Evolutionary conservation across 2,113 vertebrate species (phyloP).

Genomic region (Pelodiscus sinensis): DNA sequence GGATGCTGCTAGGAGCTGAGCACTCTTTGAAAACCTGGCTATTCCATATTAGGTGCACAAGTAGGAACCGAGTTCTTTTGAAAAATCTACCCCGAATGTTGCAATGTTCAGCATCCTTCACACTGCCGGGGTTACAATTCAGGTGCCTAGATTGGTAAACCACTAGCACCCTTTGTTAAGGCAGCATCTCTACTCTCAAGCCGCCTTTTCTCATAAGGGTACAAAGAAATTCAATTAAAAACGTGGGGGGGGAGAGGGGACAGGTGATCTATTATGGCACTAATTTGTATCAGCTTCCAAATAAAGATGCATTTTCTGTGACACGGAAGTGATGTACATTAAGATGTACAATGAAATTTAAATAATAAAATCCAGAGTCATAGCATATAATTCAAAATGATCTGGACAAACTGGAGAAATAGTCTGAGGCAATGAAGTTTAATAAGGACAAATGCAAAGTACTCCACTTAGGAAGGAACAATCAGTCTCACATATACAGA

Average conservation of each 20-base stretch:
- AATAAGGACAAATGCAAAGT: too few species aligned
- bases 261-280: neutral
- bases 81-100: neutral
- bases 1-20: neutral
- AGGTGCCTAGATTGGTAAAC: neutral
- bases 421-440: too few species aligned
- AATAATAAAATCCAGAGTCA: neutral
- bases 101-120: neutral
- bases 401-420: too few species aligned
- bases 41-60: neutral
- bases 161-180: neutral
- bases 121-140: too few species aligned
- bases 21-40: neutral
- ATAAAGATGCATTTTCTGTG: neutral
- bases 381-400: too few species aligned
- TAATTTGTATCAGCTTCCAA: neutral
- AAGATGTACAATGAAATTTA: neutral
- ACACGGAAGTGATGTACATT: neutral
- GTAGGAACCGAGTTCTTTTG: neutral
- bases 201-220: neutral
- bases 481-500: too few species aligned
- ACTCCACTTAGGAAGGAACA: too few species aligned
- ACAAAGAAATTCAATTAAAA: neutral
- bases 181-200: neutral
- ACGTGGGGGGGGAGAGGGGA: too few species aligned